Evolutionary conservation across 2,113 vertebrate genomes (phyloP), one percentile per base, ranked within the genome.

Genomic region (Podilymbus podiceps): DNA sequence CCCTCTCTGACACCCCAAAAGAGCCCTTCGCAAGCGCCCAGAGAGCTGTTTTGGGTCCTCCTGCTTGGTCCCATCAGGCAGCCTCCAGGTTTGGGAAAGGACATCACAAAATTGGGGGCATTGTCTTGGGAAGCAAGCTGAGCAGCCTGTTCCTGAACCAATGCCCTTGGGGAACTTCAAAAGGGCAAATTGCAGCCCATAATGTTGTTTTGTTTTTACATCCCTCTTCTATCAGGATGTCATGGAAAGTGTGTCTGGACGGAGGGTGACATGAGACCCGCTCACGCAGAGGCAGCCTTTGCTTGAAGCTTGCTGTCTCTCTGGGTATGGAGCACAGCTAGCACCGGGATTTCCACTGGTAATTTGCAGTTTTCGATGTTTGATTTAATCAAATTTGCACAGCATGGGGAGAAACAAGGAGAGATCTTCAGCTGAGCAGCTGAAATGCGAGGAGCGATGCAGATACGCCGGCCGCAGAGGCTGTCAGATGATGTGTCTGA

Each of bases 31-130:
- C 18, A 12, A 64, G n/a, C 8, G 1, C 44, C 59, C 49, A 2
- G 27, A 7, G 44, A 24, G 38, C 25, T 20, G 27, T 10, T 40
- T 3, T 0, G 2, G 69, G 49, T 52, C 63, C 11, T 9, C 49
- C 68, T 6, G 20, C 66, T n/a, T 5, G 7, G 5, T 46, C 38
- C 69, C 6, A 0, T 12, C 1, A 0, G 35, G 47, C 9, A n/a
- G 17, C 38, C 14, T 38, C 58, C 7, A 2, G 6, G 3, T 55
- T 18, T 56, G 66, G 50, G 66, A 24, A 64, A 60, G 56, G 55
- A 47, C 59, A 35, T 2, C 7, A 10, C 7, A 15, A 47, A 31
- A 12, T 0, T 2, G 52, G 52, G 52, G 28, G 40, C 31, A 40
- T 7, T 18, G 42, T 42, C 42, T 56, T 20, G 33, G 53, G n/a